phyloP scores from a whole-genome alignment of 1,140 invertebrate genomes.

The Papilio xuthus region DNA sequence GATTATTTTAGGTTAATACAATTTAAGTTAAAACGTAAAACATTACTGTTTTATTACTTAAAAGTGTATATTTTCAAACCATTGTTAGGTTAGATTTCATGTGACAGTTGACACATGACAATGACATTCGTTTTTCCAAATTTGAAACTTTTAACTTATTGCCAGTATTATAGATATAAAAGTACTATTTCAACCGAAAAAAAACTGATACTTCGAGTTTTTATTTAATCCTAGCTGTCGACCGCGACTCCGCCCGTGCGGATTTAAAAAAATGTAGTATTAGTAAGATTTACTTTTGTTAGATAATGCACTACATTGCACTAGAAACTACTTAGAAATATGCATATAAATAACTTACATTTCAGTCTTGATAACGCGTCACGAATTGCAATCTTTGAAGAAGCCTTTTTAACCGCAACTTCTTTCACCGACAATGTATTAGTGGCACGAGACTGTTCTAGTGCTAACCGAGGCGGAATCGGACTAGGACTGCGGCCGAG shows the following conservation, averaged over 20 bases:
- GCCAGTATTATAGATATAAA: not conserved
- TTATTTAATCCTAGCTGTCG: too few relatives aligned
- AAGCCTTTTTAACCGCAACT: constrained; percentile 48
- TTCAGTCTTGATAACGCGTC: constrained; percentile 65
- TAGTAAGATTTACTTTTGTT: too few relatives aligned
- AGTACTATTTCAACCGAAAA: too few relatives aligned
- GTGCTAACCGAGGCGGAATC: constrained; percentile 44
- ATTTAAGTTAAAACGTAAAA: not conserved
- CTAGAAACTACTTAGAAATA: not conserved
- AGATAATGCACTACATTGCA: too few relatives aligned
- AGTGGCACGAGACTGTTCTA: constrained; percentile 62
- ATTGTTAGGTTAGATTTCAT: constrained; percentile 30
- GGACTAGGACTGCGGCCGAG: constrained; percentile 74
- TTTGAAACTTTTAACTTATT: constrained; percentile 8
- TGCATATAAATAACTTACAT: constrained; percentile 52
- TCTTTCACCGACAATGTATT: constrained; percentile 54
- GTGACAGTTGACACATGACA: constrained; percentile 38
- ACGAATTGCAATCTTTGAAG: constrained; percentile 58
- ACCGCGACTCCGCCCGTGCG: too few relatives aligned
- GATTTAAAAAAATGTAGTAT: too few relatives aligned
- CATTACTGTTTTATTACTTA: not conserved
- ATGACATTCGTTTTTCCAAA: constrained; percentile 9
- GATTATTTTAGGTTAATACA: not conserved
- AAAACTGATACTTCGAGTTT: too few relatives aligned
- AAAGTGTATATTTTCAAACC: constrained; percentile 9